Percentiles rank a stretch among this genome's conserved stretches.
Evolutionary conservation across 2,113 vertebrate genomes (phyloP).

Genomic region (Hyla sarda): DNA sequence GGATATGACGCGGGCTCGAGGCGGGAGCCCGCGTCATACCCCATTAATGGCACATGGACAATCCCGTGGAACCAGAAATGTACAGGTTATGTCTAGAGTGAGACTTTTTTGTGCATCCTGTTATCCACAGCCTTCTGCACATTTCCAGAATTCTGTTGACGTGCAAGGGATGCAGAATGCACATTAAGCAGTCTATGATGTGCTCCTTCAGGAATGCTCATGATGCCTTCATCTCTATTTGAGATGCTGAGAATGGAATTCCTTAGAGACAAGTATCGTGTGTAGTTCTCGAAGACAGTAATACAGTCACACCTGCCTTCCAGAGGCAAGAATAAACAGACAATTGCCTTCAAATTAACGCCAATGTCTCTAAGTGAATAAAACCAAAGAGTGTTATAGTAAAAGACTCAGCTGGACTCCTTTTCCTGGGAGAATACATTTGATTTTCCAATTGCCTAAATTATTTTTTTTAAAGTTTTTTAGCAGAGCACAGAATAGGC

Average conservation of each 20-base stretch:
- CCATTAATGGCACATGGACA: no score
- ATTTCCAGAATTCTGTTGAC: conserved; percentile 31
- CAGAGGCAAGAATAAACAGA: conserved; percentile 22
- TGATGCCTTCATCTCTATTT: conserved; percentile 26
- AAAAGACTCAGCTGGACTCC: conserved; percentile 24
- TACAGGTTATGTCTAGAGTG: conserved; percentile 24
- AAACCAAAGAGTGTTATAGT: conserved; percentile 32
- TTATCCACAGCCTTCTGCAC: conserved; percentile 1
- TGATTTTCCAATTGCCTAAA: conserved; percentile 16
- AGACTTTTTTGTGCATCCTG: background rate
- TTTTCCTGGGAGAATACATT: conserved; percentile 16
- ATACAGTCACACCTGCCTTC: conserved; percentile 48
- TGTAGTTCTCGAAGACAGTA: conserved; percentile 24
- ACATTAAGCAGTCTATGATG: conserved; percentile 45
- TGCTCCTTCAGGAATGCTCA: conserved; percentile 25
- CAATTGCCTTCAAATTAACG: conserved; percentile 38
- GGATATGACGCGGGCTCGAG: no score
- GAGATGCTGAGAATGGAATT: conserved; percentile 37
- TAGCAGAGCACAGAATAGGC: conserved; percentile 1
- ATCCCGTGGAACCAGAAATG: background rate
- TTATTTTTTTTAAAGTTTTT: conserved; percentile 30
- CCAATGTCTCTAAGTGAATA: conserved; percentile 36
- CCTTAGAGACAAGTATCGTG: conserved; percentile 34
- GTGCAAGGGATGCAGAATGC: conserved; percentile 29
- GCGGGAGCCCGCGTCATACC: no score